Conservation (phyloP, 2,888 invertebrate genomes). For the Cinara cedri region DNA sequence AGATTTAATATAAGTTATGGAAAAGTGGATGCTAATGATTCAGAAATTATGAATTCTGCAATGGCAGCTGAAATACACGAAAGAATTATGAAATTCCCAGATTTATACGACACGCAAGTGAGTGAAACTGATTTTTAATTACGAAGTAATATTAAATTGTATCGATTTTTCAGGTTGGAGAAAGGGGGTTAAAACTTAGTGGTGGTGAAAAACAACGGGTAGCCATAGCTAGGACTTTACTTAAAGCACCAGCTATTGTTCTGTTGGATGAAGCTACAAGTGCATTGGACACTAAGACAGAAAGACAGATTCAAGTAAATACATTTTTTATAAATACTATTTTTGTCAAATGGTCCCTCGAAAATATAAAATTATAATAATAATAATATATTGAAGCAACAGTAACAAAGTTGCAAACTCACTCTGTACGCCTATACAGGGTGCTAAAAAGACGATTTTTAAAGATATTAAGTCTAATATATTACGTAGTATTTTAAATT, state of each 20-base stretch:
- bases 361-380: no score
- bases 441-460: no score
- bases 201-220: slow-evolving; percentile 98
- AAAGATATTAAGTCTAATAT: no score
- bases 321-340: neutral
- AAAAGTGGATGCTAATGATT: slow-evolving; percentile 75
- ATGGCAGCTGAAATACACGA: slow-evolving; percentile 93
- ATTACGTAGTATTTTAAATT: no score
- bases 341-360: no score
- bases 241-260: slow-evolving; percentile 89
- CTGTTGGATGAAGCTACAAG: slow-evolving; percentile 95
- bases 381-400: no score
- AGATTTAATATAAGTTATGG: slow-evolving; percentile 96
- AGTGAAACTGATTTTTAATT: slow-evolving; percentile 14
- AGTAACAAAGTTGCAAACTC: no score
- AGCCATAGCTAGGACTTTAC: slow-evolving; percentile 92
- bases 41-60: slow-evolving; percentile 87
- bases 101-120: slow-evolving; percentile 62
- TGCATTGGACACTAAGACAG: slow-evolving; percentile 93
- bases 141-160: neutral
- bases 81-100: slow-evolving; percentile 87
- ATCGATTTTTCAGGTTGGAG: slow-evolving; percentile 76
- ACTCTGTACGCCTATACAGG: no score
- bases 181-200: slow-evolving; percentile 90
- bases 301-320: slow-evolving; percentile 80